phyloP scores from a whole-genome alignment of 2,797 vertebrate species.

The Valencia hispanica region DNA sequence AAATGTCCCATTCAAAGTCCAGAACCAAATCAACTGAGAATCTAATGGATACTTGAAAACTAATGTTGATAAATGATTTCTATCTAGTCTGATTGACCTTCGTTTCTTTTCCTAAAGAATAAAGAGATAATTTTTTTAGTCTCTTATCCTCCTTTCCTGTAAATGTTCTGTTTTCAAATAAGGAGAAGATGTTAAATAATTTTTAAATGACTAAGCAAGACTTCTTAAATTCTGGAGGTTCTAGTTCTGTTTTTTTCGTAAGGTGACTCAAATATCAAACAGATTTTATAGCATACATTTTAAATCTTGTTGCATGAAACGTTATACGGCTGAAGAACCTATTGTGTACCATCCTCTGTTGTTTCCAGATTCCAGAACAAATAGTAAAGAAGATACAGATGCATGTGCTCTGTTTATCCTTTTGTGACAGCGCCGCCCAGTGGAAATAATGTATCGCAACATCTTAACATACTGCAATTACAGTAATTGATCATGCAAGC shows the following conservation, averaged over 20 bases:
- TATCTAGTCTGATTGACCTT: not conserved
- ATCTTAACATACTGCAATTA: not conserved
- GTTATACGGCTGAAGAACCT: not conserved
- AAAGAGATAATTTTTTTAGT: not conserved
- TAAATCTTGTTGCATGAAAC: not conserved
- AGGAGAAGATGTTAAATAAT: not conserved
- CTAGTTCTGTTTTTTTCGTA: not conserved
- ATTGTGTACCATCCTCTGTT: not conserved
- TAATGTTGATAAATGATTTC: not conserved
- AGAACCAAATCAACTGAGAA: not conserved
- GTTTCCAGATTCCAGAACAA: not conserved
- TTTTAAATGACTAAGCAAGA: not conserved
- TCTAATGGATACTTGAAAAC: not conserved
- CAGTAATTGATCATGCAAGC: not conserved
- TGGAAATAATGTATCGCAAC: slow-evolving; percentile 28
- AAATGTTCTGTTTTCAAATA: not conserved
- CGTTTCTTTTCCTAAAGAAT: not conserved
- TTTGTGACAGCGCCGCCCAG: slow-evolving; percentile 43
- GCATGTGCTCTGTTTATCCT: not conserved
- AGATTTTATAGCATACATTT: not conserved
- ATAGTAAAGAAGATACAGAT: not conserved
- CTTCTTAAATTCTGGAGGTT: not conserved
- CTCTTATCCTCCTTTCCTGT: not conserved
- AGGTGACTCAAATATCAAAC: not conserved
- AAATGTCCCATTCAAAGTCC: not conserved